Percentiles rank a stretch among this genome's conserved stretches.
Conservation (phyloP, 2,888 invertebrate species). For the Drosophila nigricruria region DNA sequence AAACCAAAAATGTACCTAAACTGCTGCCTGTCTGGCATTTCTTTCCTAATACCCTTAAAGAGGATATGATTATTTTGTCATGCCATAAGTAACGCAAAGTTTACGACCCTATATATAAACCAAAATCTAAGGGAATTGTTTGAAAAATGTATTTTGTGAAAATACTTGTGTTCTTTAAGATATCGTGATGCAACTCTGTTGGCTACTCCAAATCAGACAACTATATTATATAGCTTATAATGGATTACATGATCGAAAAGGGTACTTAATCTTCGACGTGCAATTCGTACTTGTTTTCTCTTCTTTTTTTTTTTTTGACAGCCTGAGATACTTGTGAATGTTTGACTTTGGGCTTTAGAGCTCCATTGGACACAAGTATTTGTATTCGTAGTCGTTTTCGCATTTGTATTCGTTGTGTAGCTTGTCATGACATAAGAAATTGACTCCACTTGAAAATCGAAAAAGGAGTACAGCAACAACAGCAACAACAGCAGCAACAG, state of each 20-base stretch:
- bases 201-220: not conserved
- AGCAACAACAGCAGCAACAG: slow-evolving; percentile 55
- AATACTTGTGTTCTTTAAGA: not conserved
- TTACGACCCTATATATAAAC: not conserved
- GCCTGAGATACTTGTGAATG: slow-evolving; percentile 37
- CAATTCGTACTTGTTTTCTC: not conserved
- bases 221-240: not conserved
- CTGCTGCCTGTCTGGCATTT: slow-evolving; percentile 59
- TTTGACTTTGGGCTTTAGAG: slow-evolving; percentile 50
- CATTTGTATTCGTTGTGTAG: slow-evolving; percentile 54
- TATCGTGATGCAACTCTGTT: not conserved
- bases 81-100: not conserved
- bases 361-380: slow-evolving; percentile 31
- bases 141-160: slow-evolving; percentile 1
- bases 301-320: slow-evolving; percentile 32
- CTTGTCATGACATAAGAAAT: slow-evolving; percentile 80
- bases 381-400: slow-evolving; percentile 37
- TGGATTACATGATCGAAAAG: not conserved
- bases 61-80: slow-evolving; percentile 6
- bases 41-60: slow-evolving; percentile 18
- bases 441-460: slow-evolving; percentile 81
- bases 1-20: slow-evolving; percentile 42
- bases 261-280: slow-evolving; percentile 5
- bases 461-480: slow-evolving; percentile 72
- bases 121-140: not conserved